These are phyloP conservation scores for Tachystola acroxantha DNA, from an alignment of 2,888 invertebrate species.

Conservation along the genomic window DNA sequence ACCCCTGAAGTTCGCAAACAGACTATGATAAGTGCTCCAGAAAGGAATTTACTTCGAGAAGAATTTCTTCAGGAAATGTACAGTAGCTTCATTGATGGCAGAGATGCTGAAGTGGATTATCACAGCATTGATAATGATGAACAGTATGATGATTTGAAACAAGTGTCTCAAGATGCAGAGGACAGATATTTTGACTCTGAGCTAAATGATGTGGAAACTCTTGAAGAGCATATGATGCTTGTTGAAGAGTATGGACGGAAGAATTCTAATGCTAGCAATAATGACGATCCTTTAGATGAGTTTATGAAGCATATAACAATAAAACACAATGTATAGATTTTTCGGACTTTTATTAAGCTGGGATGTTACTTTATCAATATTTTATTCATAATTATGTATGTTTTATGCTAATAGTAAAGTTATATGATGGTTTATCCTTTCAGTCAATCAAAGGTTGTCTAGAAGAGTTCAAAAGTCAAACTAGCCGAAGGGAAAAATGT, in stretches of 20 bases:
- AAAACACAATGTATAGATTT: slow-evolving; percentile 44
- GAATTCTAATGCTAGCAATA: slow-evolving; percentile 22
- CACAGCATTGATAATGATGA: slow-evolving; percentile 87
- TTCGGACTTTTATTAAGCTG: slow-evolving; percentile 2
- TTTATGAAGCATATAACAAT: slow-evolving; percentile 81
- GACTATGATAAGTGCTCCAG: slow-evolving; percentile 70
- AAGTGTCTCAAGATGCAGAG: slow-evolving; percentile 86
- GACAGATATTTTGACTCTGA: slow-evolving; percentile 95
- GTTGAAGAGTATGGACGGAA: slow-evolving; percentile 50
- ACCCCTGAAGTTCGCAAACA: slow-evolving; percentile 48
- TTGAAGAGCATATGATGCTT: slow-evolving; percentile 59
- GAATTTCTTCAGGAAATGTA: slow-evolving; percentile 93
- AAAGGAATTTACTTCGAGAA: slow-evolving; percentile 82
- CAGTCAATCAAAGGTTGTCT: too few relatives aligned
- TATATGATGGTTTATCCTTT: too few relatives aligned
- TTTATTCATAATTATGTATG: too few relatives aligned
- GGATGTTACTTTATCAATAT: too few relatives aligned
- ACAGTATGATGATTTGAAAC: slow-evolving; percentile 86
- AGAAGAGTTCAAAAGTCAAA: too few relatives aligned
- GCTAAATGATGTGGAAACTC: slow-evolving; percentile 78
- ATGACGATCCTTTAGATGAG: slow-evolving; percentile 84
- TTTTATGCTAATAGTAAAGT: too few relatives aligned
- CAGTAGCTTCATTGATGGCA: slow-evolving; percentile 88
- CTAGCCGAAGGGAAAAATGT: too few relatives aligned
- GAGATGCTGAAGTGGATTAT: slow-evolving; percentile 91